These are phyloP conservation scores for Chiroxiphia lanceolata DNA, from an alignment of 2,797 vertebrate genomes.

Conservation along the genomic window DNA sequence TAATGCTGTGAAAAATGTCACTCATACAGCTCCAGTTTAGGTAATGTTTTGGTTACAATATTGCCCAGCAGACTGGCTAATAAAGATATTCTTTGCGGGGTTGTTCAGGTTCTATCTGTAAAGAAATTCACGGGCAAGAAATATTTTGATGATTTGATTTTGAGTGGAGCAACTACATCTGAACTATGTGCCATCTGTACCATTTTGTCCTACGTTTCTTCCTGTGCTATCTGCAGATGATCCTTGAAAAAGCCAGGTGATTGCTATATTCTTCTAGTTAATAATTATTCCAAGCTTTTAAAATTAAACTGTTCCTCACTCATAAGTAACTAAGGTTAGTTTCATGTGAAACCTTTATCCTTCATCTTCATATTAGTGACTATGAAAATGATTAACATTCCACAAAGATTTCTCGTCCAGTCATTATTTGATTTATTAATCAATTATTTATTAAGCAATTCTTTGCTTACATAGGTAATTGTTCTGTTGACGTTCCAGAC, in stretches of 20 bases:
- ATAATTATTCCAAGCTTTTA: neutral
- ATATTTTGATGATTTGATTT: neutral
- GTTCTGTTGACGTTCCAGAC: slow-evolving; percentile 9
- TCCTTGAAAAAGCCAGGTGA: neutral
- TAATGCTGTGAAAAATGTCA: neutral
- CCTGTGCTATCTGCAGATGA: neutral
- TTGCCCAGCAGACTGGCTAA: neutral
- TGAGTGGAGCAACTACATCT: neutral
- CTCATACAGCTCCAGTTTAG: neutral
- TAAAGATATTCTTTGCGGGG: neutral
- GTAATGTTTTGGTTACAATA: neutral
- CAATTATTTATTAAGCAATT: neutral
- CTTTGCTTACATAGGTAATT: neutral
- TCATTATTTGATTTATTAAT: neutral
- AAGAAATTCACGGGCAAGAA: neutral
- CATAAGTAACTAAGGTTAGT: neutral
- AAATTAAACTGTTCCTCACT: neutral
- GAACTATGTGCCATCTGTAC: neutral
- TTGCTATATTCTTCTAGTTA: neutral
- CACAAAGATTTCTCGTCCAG: neutral
- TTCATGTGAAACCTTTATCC: neutral
- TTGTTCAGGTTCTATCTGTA: neutral
- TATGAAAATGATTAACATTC: neutral
- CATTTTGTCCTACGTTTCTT: neutral
- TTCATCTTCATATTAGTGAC: neutral